These are phyloP conservation scores for Plebejus argus DNA, from an alignment of 2,888 invertebrate species.

Conservation along the genomic window DNA sequence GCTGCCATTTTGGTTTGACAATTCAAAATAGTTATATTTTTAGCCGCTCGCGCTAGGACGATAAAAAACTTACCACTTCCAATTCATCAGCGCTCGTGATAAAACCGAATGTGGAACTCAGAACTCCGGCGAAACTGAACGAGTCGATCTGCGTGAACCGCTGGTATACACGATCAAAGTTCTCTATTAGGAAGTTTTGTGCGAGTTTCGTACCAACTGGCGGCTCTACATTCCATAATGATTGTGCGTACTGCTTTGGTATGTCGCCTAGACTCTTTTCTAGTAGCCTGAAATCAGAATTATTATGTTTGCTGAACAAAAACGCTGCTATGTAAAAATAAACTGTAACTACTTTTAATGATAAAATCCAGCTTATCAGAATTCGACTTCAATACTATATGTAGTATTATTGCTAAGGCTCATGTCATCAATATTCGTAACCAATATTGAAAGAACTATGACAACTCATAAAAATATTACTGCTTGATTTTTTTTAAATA, in stretches of 20 bases:
- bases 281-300: conserved; percentile 56
- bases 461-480: no score
- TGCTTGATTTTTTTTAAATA: no score
- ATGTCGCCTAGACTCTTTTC: conserved; percentile 64
- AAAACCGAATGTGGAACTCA: conserved; percentile 65
- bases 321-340: no score
- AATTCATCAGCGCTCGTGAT: conserved; percentile 61
- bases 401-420: no score
- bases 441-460: no score
- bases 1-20: neutral
- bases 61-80: conserved; percentile 52
- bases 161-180: conserved; percentile 83
- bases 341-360: no score
- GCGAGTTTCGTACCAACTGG: conserved; percentile 83
- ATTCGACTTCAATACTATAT: no score
- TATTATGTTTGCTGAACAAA: no score
- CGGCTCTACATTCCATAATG: conserved; percentile 64
- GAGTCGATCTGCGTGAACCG: conserved; percentile 64
- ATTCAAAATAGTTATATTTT: neutral
- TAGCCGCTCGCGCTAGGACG: neutral
- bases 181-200: conserved; percentile 85
- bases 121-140: conserved; percentile 63
- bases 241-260: conserved; percentile 67
- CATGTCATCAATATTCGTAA: no score
- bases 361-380: no score